Evolutionary conservation across 92 coral and sea anemone genomes (phyloP).

Genomic region (Scolanthus callimorphus): DNA sequence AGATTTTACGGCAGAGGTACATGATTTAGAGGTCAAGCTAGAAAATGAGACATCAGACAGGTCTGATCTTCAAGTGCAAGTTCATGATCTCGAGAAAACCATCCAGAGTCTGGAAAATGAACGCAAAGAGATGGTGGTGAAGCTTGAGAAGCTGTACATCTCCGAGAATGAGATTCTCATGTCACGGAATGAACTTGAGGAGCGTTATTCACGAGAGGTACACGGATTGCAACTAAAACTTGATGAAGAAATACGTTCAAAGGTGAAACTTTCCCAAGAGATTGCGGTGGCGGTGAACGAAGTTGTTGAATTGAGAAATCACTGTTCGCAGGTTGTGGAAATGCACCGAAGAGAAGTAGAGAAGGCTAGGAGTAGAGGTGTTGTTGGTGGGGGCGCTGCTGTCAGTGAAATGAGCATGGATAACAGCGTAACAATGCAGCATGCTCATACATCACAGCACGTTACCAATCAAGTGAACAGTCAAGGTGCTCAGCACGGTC

Average conservation of each 20-base stretch:
- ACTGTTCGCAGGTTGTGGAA: slow-evolving; percentile 46
- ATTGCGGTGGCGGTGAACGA: slow-evolving; percentile 62
- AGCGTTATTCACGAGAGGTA: slow-evolving; percentile 51
- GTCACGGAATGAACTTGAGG: slow-evolving; percentile 51
- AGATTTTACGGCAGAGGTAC: slow-evolving; percentile 54
- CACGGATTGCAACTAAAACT: slow-evolving; percentile 42
- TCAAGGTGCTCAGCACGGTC: neutral
- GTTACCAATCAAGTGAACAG: slow-evolving; percentile 3
- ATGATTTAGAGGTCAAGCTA: slow-evolving; percentile 44
- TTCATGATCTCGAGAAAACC: slow-evolving; percentile 28
- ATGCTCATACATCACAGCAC: neutral
- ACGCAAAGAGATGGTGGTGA: slow-evolving; percentile 67
- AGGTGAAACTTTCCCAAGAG: slow-evolving; percentile 55
- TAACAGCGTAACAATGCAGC: slow-evolving; percentile 6
- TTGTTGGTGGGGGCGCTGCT: slow-evolving; percentile 32
- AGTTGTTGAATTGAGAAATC: slow-evolving; percentile 50
- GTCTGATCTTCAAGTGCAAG: slow-evolving; percentile 51
- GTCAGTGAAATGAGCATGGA: neutral
- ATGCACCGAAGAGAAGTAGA: slow-evolving; percentile 43
- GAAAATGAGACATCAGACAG: slow-evolving; percentile 51
- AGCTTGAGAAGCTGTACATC: slow-evolving; percentile 61
- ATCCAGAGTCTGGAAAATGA: slow-evolving; percentile 62
- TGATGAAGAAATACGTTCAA: slow-evolving; percentile 59
- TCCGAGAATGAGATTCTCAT: slow-evolving; percentile 54
- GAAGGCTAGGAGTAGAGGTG: slow-evolving; percentile 34